Evolutionary conservation across 2,888 invertebrate genomes (phyloP).

Genomic region (Nomada hirtipes): DNA sequence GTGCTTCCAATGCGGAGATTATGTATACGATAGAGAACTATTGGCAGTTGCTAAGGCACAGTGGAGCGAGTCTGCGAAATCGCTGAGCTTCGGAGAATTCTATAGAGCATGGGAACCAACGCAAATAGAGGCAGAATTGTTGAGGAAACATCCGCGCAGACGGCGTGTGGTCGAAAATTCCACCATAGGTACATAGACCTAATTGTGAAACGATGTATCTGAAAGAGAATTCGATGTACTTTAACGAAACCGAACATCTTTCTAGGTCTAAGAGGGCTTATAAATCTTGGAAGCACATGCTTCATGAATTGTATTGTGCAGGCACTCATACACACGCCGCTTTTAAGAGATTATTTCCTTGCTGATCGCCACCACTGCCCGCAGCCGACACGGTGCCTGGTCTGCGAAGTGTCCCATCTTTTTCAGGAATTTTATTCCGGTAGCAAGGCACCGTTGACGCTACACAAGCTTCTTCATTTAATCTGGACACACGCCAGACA

Average conservation of each 20-base stretch:
- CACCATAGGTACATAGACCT: constrained; percentile 87
- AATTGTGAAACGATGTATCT: not conserved
- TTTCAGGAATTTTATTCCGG: constrained; percentile 99
- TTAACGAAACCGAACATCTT: not conserved
- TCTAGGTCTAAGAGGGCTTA: constrained; percentile 93
- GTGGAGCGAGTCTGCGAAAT: constrained; percentile 83
- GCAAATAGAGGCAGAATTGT: constrained; percentile 90
- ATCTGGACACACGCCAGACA: constrained; percentile 99
- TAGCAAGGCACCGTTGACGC: constrained; percentile 93
- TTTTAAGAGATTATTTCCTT: constrained; percentile 97
- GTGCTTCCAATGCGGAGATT: constrained; percentile 96
- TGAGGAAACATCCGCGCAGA: constrained; percentile 91
- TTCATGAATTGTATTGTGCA: constrained; percentile 99
- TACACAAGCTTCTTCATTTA: constrained; percentile 95
- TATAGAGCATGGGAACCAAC: constrained; percentile 91
- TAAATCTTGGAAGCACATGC: constrained; percentile 98
- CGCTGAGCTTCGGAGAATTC: constrained; percentile 82
- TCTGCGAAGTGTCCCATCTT: constrained; percentile 97
- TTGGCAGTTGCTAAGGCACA: constrained; percentile 82
- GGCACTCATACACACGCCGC: constrained; percentile 97
- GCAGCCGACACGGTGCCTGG: constrained; percentile 93
- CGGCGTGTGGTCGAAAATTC: constrained; percentile 92
- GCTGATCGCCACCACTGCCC: constrained; percentile 96
- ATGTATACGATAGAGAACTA: constrained; percentile 93
- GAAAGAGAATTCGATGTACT: constrained; percentile 5